Percentiles rank a stretch among this genome's conserved stretches.
phyloP scores from a whole-genome alignment of 2,113 vertebrate genomes.

The Xenopus tropicalis region UCB_Xtro_10.0 CM004444.2:118293501-118294000 shows the following conservation, averaged over 20 bases:
- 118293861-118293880: background rate
- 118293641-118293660: background rate
- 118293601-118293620: too few species aligned
- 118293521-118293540: too few species aligned
- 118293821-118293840: background rate
- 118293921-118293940: slow-evolving; percentile 11
- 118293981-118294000: slow-evolving; percentile 19
- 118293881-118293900: background rate
- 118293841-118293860: background rate
- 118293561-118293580: too few species aligned
- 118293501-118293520: too few species aligned
- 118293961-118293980: background rate
- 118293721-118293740: background rate
- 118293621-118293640: too few species aligned
- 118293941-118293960: background rate
- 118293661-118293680: background rate
- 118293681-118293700: background rate
- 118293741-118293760: background rate
- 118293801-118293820: background rate
- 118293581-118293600: too few species aligned
- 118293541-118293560: too few species aligned
- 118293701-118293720: background rate
- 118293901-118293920: background rate
- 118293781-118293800: background rate
- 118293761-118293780: background rate